Evolutionary conservation across 2,797 vertebrate species (phyloP), one percentile per base, ranked within the genome.

Genomic region (Pterois miles): DNA sequence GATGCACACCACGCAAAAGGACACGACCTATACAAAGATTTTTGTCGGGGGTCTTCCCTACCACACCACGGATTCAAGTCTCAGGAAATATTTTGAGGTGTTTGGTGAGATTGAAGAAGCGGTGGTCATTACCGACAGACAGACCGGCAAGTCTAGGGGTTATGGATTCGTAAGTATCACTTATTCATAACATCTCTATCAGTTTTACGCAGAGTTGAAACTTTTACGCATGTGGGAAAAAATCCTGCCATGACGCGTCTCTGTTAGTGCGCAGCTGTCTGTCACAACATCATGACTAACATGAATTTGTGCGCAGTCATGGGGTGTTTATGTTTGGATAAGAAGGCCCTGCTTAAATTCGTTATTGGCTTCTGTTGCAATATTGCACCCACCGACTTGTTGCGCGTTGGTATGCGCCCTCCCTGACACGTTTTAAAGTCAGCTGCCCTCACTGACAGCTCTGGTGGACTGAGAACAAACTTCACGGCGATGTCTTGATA

Each of bases 1-100:
- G 94, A 98, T 98, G 97, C 98, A 98, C 97, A 97, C 96, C 88
- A 97, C 96, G 81, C 97, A 98, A 96, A 99, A 97, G 95, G 97
- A 99, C 93, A 98, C 97, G 82, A 98, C 97, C 59, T 98, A 97
- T 92, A 98, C 97, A 82, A 98, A 98, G 95, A 98, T 98, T 91
- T 98, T 99, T 91, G 97, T 99, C 80, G 97, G 97, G 88, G 97
- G 97, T 71, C 94, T 99, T 63, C 97, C 97, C 85, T 99, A 98
- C 90, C 97, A 98, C 95, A 98, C 97, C 94, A 98, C 97, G 77
- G 97, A 99, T 93, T 96, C 97, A 86, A 98, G 97, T 93, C 96
- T 99, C 93, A 96, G 97, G 94, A 98, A 98, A 92, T 99, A 98
- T 93, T 99, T 99, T 77, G 97, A 98, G 92, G 97, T 98, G 86